A percentile compares a stretch with the other conserved stretches of the same genome.
These are phyloP conservation scores for Platalea minor DNA, from an alignment of 2,797 vertebrate species.

Conservation along the genomic window DNA sequence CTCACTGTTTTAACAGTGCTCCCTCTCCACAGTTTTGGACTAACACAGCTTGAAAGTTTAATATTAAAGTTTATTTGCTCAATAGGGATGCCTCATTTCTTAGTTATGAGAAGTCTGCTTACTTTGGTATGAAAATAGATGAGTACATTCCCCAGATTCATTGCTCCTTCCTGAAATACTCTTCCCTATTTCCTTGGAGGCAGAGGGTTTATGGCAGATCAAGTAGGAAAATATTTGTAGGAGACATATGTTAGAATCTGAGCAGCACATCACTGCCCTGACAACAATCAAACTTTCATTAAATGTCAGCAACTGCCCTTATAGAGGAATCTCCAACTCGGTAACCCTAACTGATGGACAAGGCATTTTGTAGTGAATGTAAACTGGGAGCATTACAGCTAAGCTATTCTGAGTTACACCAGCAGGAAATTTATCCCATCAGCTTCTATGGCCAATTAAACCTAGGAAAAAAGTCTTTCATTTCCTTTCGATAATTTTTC, in stretches of 20 bases:
- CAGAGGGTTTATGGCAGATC: neutral
- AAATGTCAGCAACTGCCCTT: neutral
- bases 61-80: conserved; percentile 32
- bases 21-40: neutral
- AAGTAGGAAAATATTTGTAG: neutral
- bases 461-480: neutral
- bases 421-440: neutral
- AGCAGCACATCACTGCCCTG: neutral
- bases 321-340: neutral
- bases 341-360: neutral
- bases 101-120: conserved; percentile 7
- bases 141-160: conserved; percentile 13
- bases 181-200: neutral
- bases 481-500: neutral
- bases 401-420: neutral
- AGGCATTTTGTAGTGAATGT: neutral
- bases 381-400: neutral
- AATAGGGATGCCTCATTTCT: neutral
- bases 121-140: conserved; percentile 7
- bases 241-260: neutral
- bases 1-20: neutral
- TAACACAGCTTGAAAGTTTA: neutral
- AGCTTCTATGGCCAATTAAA: neutral
- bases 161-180: conserved; percentile 7
- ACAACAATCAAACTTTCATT: neutral